Base-by-base conservation (phyloP, 2,888 invertebrate species). In the Cephus pygmeus region DNA sequence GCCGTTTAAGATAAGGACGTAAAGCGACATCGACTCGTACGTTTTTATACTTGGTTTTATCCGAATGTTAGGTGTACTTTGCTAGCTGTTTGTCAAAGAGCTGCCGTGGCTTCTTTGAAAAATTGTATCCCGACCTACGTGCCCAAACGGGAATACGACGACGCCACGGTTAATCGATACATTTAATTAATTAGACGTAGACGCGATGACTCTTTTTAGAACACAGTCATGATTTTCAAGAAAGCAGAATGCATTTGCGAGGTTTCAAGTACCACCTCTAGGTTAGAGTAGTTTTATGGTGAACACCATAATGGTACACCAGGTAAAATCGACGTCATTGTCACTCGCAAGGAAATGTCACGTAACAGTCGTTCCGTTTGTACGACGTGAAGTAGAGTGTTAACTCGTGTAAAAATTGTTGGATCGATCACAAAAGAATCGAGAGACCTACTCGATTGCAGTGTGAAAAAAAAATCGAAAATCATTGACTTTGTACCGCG, bases 1-100 rank as follows among this genome's bases (percentile, higher is more conserved):
- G 56, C 69, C 71, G 23, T 33, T 35, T 3, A 69, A 73, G 11
- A 12, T 31, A 12, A 11, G 3, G 68, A 34, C 15, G 4, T 12
- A 15, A 34, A n/a, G 69, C 68, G 36, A 40, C 73, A 69, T 69
- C 68, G 73, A 12, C 34, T 76, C 76, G 73, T 76, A 76, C 69
- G 69, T 40, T 68, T 75, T 79, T 76, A 79, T 79, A 78, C 77
- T 78, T 75, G 12, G 12, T 75, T 75, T 40, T 71, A 76, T 79
- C 78, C 69, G 56, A 23, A 56, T 6, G 23, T 56, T 56, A 23
- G 56, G 9, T 23, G 23, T 56, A 56, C 56, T 23, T 56, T 56
- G 56, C 56, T 56, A 56, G 56, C 56, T 23, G 23, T 56, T 56
- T 56, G 23, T 56, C 56, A 56, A 56, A 56, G 56, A 56, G 23